Evolutionary conservation across 2,888 invertebrate genomes (phyloP), one percentile per base, ranked within the genome.

Genomic region (Drosophila helvetica): DNA sequence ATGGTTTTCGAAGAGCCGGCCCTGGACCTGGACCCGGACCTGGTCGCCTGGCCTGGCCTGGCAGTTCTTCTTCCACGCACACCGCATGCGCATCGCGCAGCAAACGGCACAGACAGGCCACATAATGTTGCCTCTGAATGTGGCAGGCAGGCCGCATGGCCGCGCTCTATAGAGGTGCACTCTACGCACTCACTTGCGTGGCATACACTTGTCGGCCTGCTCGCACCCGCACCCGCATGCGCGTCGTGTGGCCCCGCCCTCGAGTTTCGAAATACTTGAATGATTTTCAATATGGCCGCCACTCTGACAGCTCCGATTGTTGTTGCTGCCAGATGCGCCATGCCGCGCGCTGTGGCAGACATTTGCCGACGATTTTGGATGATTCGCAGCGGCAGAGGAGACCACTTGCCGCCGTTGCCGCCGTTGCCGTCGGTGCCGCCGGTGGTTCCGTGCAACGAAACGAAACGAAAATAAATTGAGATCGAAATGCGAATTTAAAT

Each of bases 231-330:
- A 72, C 63, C 73, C 76, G 78, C 77, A 71, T 63, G 63, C 67
- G 65, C 54, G 61, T 53, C 46, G 56, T 51, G 56, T 77, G 83
- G 79, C 90, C 90, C 91, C 92, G 90, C 92, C 92, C 77, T 85
- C 90, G 57, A 58, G 73, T 83, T 90, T 90, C 89, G 90, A 90
- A 91, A 90, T 91, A 91, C 89, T 90, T 90, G 86, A 91, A 75
- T 91, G 90, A 90, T 86, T 90, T 91, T 89, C 91, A 91, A 91
- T 86, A 91, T 91, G 91, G 91, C 91, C 89, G 90, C 85, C 79
- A 72, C 56, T 51, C 56, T 55, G 52, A 57, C 45, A 64, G 56
- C 66, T 51, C 50, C 47, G 38, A 50, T 51, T 53, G 71, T 67
- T 70, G 76, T 65, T 77, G 77, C 53, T 70, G 61, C 70, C 74